phyloP scores from a whole-genome alignment of 2,888 invertebrate genomes.

The Ischnura elegans region DNA sequence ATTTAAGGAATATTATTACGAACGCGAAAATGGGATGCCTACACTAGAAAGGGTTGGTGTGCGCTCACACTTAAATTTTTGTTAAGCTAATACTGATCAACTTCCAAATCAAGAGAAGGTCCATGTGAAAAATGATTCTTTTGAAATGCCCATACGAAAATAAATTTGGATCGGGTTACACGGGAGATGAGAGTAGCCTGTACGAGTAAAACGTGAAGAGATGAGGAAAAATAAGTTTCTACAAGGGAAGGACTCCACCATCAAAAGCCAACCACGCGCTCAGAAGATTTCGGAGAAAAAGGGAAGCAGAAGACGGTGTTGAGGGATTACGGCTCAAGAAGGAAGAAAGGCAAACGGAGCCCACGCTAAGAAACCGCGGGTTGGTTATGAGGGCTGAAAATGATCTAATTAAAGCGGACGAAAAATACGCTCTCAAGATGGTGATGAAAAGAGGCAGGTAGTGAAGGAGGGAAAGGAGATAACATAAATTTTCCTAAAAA shows the following conservation, averaged over 20 bases:
- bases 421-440: neutral
- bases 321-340: conserved; percentile 3
- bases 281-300: neutral
- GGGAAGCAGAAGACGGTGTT: neutral
- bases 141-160: neutral
- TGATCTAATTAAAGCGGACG: neutral
- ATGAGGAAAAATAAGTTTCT: neutral
- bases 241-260: too few species aligned
- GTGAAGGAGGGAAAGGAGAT: too few species aligned
- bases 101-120: too few species aligned
- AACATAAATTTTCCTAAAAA: too few species aligned
- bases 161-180: neutral
- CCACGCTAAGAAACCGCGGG: neutral
- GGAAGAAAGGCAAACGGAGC: neutral
- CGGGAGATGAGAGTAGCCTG: neutral
- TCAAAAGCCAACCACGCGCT: neutral
- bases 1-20: too few species aligned
- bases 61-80: too few species aligned
- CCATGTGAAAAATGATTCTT: neutral
- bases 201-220: neutral
- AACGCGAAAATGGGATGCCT: too few species aligned
- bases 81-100: too few species aligned
- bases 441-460: too few species aligned
- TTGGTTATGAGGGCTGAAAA: neutral
- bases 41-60: too few species aligned